Evolutionary conservation across 2,113 vertebrate species (phyloP).

Genomic region (Menura novaehollandiae): DNA sequence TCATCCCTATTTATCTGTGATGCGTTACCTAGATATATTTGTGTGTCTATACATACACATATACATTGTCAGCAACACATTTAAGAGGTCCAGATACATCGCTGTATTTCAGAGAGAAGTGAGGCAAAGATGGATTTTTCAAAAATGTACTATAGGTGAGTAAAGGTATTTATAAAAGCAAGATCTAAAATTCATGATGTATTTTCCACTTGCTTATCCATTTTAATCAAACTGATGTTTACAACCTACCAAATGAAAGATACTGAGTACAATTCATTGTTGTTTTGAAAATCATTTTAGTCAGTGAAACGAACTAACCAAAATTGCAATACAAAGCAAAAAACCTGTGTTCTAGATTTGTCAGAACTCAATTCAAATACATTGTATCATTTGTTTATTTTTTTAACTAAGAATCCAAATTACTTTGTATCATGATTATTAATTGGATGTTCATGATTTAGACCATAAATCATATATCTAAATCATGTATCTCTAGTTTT

Average conservation of each 20-base stretch:
- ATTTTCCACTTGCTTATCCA: not conserved
- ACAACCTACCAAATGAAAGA: not conserved
- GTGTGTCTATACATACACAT: not conserved
- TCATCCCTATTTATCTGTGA: not conserved
- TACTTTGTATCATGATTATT: not conserved
- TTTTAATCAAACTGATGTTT: not conserved
- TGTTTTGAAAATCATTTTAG: not conserved
- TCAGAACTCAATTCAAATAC: not conserved
- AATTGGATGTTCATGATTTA: not conserved
- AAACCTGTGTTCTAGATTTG: not conserved
- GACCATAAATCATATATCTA: not conserved
- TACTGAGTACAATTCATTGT: not conserved
- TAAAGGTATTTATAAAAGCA: not conserved
- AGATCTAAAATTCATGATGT: not conserved
- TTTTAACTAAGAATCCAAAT: not conserved
- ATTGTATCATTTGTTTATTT: not conserved
- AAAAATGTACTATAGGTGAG: not conserved
- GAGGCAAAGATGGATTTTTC: not conserved
- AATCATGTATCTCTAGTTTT: not conserved
- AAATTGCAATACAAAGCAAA: not conserved
- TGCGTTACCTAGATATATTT: not conserved
- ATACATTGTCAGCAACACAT: not conserved
- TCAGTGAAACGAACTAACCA: not conserved
- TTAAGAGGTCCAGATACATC: not conserved
- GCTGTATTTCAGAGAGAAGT: not conserved